Percentiles rank a stretch among this genome's conserved stretches.
Evolutionary conservation across 53 echinoderm and acorn worm genomes (phyloP).

Genomic region (Echinometra lucunter): DNA sequence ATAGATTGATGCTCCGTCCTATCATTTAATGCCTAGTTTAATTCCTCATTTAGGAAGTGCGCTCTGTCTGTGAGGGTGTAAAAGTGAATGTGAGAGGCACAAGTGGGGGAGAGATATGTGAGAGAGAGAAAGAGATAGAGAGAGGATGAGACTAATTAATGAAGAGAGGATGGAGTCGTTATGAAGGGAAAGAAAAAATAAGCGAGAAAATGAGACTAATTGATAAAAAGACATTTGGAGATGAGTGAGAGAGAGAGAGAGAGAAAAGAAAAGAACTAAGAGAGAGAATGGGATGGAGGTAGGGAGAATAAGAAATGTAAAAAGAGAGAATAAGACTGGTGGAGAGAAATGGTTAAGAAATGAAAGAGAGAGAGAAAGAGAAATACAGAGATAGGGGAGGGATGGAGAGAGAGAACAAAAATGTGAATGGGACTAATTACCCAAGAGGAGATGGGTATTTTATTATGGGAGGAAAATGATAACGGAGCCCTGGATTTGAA

Average conservation of each 20-base stretch:
- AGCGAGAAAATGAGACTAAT: not conserved
- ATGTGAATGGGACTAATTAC: constrained; percentile 26
- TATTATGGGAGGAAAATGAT: not conserved
- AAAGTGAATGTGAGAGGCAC: constrained; percentile 27
- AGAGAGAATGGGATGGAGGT: too few relatives aligned
- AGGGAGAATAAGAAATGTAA: too few relatives aligned
- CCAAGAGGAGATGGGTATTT: not conserved
- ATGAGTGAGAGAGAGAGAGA: too few relatives aligned
- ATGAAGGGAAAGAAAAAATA: not conserved
- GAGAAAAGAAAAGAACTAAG: too few relatives aligned
- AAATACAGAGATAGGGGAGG: too few relatives aligned
- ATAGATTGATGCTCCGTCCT: constrained; percentile 29
- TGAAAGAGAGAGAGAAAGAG: too few relatives aligned
- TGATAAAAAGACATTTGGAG: too few relatives aligned
- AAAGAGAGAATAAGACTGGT: too few relatives aligned
- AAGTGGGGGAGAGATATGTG: not conserved
- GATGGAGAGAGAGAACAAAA: too few relatives aligned
- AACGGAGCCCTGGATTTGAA: too few relatives aligned
- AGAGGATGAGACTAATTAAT: constrained; percentile 36
- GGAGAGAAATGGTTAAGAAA: too few relatives aligned
- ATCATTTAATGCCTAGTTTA: constrained; percentile 59
- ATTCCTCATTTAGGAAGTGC: constrained; percentile 53
- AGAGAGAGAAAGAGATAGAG: constrained; percentile 29
- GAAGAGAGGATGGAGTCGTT: not conserved
- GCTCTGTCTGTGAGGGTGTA: constrained; percentile 48